Evolutionary conservation across 2,113 vertebrate species (phyloP).

Genomic region (Bambusicola thoracicus): DNA sequence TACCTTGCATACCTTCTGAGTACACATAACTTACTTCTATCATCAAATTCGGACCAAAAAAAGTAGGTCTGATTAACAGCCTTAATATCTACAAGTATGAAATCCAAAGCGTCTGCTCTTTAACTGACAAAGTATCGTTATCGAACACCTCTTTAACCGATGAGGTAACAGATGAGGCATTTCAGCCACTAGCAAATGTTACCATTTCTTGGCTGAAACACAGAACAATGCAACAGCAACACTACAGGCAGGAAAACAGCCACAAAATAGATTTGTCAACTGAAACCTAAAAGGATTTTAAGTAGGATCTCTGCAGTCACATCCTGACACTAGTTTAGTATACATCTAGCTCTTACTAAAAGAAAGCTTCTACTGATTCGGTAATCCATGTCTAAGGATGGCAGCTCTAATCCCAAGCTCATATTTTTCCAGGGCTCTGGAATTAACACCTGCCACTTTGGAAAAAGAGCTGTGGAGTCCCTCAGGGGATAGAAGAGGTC

Average conservation of each 20-base stretch:
- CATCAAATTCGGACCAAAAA: neutral
- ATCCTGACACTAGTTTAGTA: neutral
- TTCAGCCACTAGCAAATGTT: neutral
- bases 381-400: neutral
- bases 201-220: slow-evolving; percentile 14
- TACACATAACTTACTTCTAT: neutral
- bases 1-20: neutral
- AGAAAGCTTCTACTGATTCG: neutral
- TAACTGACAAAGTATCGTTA: neutral
- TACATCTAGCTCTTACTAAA: neutral
- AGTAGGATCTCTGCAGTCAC: neutral
- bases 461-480: neutral
- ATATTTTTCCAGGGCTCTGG: neutral
- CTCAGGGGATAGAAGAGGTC: neutral
- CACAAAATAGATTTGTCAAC: neutral
- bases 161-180: slow-evolving; percentile 19
- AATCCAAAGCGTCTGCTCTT: neutral
- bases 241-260: neutral
- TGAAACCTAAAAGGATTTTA: neutral
- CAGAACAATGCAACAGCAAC: neutral
- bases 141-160: neutral
- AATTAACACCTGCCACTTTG: slow-evolving; percentile 43
- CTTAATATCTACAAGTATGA: neutral
- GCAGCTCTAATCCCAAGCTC: neutral
- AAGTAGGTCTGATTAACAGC: neutral